Conservation (phyloP, 2,113 vertebrate species). For the Tinamus guttatus region DNA sequence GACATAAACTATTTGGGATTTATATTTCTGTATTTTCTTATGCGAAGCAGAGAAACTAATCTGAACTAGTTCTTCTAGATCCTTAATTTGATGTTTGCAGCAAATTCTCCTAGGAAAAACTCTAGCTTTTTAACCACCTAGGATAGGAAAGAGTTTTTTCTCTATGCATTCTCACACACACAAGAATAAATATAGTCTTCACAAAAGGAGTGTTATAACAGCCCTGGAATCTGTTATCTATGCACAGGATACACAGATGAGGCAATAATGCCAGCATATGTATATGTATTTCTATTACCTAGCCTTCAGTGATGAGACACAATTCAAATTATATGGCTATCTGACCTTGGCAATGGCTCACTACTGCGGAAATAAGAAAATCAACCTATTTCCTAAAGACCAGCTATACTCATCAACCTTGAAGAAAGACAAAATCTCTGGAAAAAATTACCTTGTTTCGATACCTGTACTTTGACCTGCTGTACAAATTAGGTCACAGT, state of each 20-base stretch:
- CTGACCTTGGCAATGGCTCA: background rate
- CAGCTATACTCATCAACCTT: background rate
- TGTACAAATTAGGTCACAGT: background rate
- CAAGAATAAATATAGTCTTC: background rate
- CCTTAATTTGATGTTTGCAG: background rate
- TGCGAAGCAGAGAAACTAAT: background rate
- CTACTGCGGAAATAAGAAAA: background rate
- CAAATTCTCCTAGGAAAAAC: background rate
- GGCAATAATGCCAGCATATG: background rate
- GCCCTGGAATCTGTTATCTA: background rate
- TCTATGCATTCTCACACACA: background rate
- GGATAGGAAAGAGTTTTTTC: background rate
- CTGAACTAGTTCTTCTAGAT: background rate
- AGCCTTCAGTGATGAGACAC: background rate
- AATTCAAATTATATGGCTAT: background rate
- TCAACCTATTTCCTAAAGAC: background rate
- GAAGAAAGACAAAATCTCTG: background rate
- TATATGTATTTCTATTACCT: background rate
- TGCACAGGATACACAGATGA: background rate
- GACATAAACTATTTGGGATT: background rate
- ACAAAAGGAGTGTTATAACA: background rate
- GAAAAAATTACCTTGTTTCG: background rate
- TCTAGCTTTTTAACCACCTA: background rate
- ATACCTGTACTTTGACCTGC: background rate
- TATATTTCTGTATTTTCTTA: background rate